phyloP scores from a whole-genome alignment of 1,140 invertebrate species.

The Diabrotica undecimpunctata region DNA sequence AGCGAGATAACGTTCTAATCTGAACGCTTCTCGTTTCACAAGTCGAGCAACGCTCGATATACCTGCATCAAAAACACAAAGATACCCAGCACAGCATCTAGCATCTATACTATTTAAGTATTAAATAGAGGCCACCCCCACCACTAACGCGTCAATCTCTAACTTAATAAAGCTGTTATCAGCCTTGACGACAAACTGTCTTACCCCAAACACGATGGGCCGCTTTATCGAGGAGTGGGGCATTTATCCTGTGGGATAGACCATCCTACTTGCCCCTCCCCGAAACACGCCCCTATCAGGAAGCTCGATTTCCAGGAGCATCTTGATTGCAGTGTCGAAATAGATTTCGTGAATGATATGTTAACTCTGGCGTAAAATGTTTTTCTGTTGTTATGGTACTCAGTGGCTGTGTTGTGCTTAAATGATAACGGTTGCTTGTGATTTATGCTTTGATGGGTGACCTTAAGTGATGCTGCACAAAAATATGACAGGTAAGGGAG shows the following conservation, averaged over 20 bases:
- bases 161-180: conserved; percentile 16
- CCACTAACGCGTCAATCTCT: neutral
- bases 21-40: too few relatives aligned
- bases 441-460: neutral
- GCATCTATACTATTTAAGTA: neutral
- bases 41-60: too few relatives aligned
- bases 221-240: conserved; percentile 20
- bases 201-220: conserved; percentile 19
- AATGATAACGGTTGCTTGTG: neutral
- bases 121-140: neutral
- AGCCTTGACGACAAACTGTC: conserved; percentile 22
- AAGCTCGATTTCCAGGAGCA: conserved; percentile 35
- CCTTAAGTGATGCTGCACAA: conserved; percentile 15
- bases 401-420: neutral
- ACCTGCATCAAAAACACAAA: too few relatives aligned
- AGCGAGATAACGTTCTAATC: too few relatives aligned
- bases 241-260: conserved; percentile 25
- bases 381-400: neutral
- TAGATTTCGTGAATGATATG: conserved; percentile 21
- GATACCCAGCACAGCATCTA: too few relatives aligned
- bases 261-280: conserved; percentile 29
- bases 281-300: conserved; percentile 32
- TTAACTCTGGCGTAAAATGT: conserved; percentile 16
- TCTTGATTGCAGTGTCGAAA: conserved; percentile 32
- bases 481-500: conserved; percentile 24